Conservation (phyloP, 2,113 vertebrate genomes). For the Leptobrachium leishanense region DNA sequence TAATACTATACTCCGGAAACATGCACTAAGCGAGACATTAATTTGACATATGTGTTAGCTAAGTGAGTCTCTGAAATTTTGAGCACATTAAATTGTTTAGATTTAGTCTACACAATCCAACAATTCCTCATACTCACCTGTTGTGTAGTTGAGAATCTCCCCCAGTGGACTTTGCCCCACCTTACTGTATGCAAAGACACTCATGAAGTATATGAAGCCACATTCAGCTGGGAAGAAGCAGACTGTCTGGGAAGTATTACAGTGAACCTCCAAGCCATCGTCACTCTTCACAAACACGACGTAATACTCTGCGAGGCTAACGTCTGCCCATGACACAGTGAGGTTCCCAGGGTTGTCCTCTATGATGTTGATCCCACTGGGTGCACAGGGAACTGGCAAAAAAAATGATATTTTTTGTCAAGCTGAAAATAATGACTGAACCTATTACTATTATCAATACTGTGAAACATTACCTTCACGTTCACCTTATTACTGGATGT, state of each 20-base stretch:
- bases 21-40: no score
- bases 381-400: constrained; percentile 81
- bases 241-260: constrained; percentile 79
- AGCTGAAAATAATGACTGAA: not conserved
- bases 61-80: no score
- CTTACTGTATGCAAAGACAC: constrained; percentile 83
- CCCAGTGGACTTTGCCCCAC: constrained; percentile 80
- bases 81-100: no score
- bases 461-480: no score
- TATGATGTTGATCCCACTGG: constrained; percentile 68
- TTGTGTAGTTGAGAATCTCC: constrained; percentile 80
- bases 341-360: constrained; percentile 72
- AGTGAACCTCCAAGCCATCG: constrained; percentile 78
- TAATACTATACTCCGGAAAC: no score
- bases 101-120: no score
- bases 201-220: constrained; percentile 84
- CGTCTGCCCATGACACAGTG: constrained; percentile 73
- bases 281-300: constrained; percentile 85
- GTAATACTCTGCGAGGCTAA: constrained; percentile 75
- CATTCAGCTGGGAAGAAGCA: constrained; percentile 81
- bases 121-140: constrained; percentile 66
- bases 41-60: no score
- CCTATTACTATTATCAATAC: no score
- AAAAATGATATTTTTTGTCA: not conserved
- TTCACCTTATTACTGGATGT: no score